Percentiles rank a stretch among this genome's conserved stretches.
Evolutionary conservation across 2,113 vertebrate species (phyloP).

Genomic region (Chaetodon trifascialis): DNA sequence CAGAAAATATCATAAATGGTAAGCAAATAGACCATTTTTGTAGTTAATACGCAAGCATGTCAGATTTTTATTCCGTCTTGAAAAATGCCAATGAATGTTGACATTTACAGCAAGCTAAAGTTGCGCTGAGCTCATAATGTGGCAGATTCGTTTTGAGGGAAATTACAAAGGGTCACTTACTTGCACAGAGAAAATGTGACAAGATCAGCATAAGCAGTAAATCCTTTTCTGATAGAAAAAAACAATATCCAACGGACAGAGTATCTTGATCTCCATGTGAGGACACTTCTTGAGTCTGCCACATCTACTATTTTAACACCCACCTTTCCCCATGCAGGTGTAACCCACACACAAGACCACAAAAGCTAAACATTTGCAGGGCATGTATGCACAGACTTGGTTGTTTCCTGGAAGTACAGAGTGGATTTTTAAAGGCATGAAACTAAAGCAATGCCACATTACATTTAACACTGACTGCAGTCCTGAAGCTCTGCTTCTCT

Average conservation of each 20-base stretch:
- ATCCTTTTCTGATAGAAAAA: conserved; percentile 1
- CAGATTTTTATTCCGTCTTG: not conserved
- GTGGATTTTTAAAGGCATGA: not conserved
- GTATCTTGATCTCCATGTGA: not conserved
- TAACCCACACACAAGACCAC: not conserved
- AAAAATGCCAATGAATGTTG: not conserved
- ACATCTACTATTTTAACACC: not conserved
- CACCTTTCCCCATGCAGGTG: not conserved
- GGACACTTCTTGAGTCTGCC: not conserved
- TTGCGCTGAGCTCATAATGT: not conserved
- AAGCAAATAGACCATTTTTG: not conserved
- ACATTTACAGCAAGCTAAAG: not conserved
- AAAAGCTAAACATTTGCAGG: not conserved
- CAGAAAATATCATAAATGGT: not conserved
- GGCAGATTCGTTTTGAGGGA: conserved; percentile 5
- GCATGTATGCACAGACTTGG: not conserved
- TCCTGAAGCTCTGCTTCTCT: not conserved
- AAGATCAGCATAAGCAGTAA: not conserved
- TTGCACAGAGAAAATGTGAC: not conserved
- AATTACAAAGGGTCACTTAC: conserved; percentile 18
- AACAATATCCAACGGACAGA: not conserved
- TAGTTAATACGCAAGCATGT: not conserved
- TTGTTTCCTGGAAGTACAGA: conserved; percentile 18
- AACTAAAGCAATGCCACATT: not conserved
- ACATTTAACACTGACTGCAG: not conserved